Percentiles rank a stretch among this genome's conserved stretches.
Conservation (phyloP, 2,888 invertebrate species). For the Eupelmus urozonus region DNA sequence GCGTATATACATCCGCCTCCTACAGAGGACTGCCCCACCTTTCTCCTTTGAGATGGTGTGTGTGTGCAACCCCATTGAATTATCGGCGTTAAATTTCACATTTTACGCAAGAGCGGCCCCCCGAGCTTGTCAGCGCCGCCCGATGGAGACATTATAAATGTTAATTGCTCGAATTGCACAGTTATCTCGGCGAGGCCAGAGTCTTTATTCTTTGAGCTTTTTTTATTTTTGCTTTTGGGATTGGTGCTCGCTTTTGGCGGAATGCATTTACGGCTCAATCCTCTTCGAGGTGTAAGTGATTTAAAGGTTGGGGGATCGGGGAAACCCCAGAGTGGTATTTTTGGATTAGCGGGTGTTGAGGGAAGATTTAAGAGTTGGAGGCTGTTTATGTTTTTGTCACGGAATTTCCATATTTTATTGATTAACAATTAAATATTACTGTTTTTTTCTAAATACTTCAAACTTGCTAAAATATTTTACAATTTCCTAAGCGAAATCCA, state of each 20-base stretch:
- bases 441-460: too few relatives aligned
- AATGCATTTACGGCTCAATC: slow-evolving; percentile 73
- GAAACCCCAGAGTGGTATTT: too few relatives aligned
- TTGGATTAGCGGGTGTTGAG: too few relatives aligned
- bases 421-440: too few relatives aligned
- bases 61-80: slow-evolving; percentile 67
- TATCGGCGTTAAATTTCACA: slow-evolving; percentile 69
- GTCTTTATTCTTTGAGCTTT: slow-evolving; percentile 56
- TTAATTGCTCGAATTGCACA: slow-evolving; percentile 73
- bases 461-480: too few relatives aligned
- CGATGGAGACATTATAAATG: slow-evolving; percentile 74
- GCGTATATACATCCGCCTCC: slow-evolving; percentile 38
- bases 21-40: slow-evolving; percentile 26
- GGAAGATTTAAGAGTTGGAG: too few relatives aligned
- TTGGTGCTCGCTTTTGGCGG: not conserved
- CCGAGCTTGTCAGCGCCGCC: slow-evolving; percentile 62
- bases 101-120: slow-evolving; percentile 64
- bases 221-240: slow-evolving; percentile 43
- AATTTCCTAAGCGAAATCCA: too few relatives aligned
- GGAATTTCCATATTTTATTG: too few relatives aligned
- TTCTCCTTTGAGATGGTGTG: slow-evolving; percentile 34
- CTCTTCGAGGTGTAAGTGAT: slow-evolving; percentile 65
- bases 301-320: slow-evolving; percentile 64
- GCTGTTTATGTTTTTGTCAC: too few relatives aligned
- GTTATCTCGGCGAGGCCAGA: slow-evolving; percentile 65